Percentiles rank a stretch among this genome's conserved stretches.
These are phyloP conservation scores for Falcunculus frontatus DNA, from an alignment of 2,113 vertebrate species.

Conservation along the genomic window DNA sequence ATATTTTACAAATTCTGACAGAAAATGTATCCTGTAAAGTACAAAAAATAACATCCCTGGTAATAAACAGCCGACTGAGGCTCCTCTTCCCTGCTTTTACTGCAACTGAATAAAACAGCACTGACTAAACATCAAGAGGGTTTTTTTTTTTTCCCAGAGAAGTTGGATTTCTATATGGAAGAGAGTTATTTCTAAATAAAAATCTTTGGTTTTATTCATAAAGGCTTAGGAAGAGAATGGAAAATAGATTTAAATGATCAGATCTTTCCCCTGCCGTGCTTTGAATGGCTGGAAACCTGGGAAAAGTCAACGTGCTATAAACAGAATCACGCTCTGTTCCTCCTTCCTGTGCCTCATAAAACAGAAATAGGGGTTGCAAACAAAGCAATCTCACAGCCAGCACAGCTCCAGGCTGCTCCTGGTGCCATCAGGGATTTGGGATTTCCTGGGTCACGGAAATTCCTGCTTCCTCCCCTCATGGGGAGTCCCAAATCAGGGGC, in stretches of 20 bases:
- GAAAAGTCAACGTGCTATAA: background rate
- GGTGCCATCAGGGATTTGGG: background rate
- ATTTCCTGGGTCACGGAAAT: background rate
- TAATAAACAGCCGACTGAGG: conserved; percentile 2
- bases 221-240: background rate
- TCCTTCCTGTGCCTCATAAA: background rate
- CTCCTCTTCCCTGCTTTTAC: background rate
- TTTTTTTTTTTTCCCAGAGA: background rate
- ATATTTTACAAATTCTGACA: conserved; percentile 65
- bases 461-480: background rate
- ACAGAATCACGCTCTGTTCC: background rate
- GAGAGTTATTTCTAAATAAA: background rate
- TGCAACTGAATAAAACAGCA: background rate
- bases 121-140: background rate
- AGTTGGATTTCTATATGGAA: background rate
- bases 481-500: background rate
- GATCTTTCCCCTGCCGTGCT: background rate
- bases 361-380: background rate
- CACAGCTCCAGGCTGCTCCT: background rate
- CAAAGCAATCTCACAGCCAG: background rate
- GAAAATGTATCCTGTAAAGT: conserved; percentile 47
- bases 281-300: background rate
- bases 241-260: conserved; percentile 24
- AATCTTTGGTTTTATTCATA: background rate
- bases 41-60: conserved; percentile 32